Base-by-base conservation (phyloP, 2,113 vertebrate genomes). In the Casuarius casuarius region DNA sequence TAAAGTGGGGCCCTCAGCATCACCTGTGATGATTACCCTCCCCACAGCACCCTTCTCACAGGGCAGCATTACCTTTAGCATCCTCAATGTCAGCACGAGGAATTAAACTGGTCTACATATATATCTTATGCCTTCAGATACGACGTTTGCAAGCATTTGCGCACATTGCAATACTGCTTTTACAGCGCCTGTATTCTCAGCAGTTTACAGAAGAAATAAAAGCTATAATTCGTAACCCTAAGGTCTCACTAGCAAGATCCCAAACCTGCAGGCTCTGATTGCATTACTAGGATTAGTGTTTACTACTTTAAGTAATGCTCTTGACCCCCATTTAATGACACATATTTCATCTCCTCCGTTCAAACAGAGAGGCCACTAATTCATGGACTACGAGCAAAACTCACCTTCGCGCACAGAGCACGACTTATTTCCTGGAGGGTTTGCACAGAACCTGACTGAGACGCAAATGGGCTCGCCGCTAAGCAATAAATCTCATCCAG, bases 401-500 rank as follows among this genome's bases (percentile, higher is more conserved):
- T 31, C 79, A 38, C 52, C 38, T 38, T 44, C 0, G 1, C 10
- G 6, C 52, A n/a, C 61, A 62, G 42, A 62, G 13, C 48, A 7
- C 1, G 1, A 7, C 9, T 14, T 2, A 31, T 48, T 65, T 29
- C 67, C 13, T 12, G 4, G 51, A 84, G n/a, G 40, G 23, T 18
- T 42, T 35, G 33, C 3, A 3, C 12, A 40, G 44, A 52, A 78
- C 18, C 7, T 2, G 19, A 79, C 68, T 25, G 38, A 10, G 0
- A 3, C 42, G 33, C 49, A 13, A 14, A 1, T 5, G 12, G 29
- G 29, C 46, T 74, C 46, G 40, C 59, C 26, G 16, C 59, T 6
- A 19, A 52, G 38, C 58, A 29, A 28, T 0, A 1, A 0, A 40
- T n/a, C 48, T 44, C 44, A 51, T 3, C 28, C 59, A 3, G 15